Evolutionary conservation across 2,113 vertebrate species (phyloP), one percentile per base, ranked within the genome.

Genomic region (Corvus cornix): DNA sequence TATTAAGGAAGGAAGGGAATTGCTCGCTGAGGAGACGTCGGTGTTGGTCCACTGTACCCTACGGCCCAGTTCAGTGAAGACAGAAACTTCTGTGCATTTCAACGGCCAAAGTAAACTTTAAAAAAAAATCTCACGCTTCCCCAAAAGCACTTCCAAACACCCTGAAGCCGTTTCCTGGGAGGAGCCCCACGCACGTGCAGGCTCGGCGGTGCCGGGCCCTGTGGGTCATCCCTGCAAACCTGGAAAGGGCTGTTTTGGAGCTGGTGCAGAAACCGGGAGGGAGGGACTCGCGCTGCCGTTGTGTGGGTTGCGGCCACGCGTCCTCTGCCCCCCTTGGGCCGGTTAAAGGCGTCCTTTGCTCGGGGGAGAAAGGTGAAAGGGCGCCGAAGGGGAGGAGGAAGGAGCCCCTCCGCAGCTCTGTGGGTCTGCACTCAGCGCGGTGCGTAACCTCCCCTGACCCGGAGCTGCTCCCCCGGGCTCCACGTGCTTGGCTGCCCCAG

Each of bases 291-390:
- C 11, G 52, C 58, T 30, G 4, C 39, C 0, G 0, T 19, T 9
- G 27, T 10, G 51, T 39, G 1, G 0, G 49, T 7, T 3, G 6
- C 8, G 7, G 22, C 6, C 0, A 22, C 1, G 3, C 2, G 0
- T 16, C 59, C 26, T 51, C 76, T 6, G 21, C 44, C 55, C 35
- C 35, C 31, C 27, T 39, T 3, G 33, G 33, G 8, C 43, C 1
- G 0, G 0, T 8, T 11, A 4, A 11, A 68, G 23, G 4, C 28
- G 37, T 51, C 3, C 33, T 24, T 35, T 39, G 26, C 37, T 48
- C 13, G 0, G 44, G 33, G 44, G 18, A 87, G 48, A 52, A 48
- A 44, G 6, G 67, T 43, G 13, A 37, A 39, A n/a, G 9, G 30
- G 27, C 14, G 16, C 2, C 19, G 13, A 35, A 78, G 41, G 41